A percentile compares a stretch with the other conserved stretches of the same genome.
phyloP scores from a whole-genome alignment of 2,113 vertebrate genomes.

The Psammodynastes pulverulentus region DNA sequence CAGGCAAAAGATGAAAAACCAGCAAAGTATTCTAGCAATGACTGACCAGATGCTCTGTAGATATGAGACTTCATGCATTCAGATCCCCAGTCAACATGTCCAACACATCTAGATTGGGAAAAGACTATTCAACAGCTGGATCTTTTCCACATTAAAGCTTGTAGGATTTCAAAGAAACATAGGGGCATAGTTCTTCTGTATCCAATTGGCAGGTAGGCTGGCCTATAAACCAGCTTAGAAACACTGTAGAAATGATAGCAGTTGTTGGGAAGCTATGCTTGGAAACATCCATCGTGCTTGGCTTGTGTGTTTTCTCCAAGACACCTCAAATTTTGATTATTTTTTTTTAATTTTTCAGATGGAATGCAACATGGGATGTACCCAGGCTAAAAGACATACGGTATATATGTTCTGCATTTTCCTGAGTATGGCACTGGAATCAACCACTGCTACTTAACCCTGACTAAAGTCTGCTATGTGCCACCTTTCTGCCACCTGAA shows the following conservation, averaged over 20 bases:
- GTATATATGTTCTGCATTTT: neutral
- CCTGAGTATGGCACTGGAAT: neutral
- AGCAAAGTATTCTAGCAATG: neutral
- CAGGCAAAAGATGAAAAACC: neutral
- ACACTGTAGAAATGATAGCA: neutral
- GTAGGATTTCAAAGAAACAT: neutral
- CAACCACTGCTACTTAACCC: neutral
- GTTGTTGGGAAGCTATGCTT: neutral
- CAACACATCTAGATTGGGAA: neutral
- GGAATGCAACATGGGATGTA: constrained; percentile 2
- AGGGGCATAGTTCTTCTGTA: neutral
- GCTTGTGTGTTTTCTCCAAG: neutral
- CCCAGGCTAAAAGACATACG: neutral
- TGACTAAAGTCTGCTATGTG: neutral
- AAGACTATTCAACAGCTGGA: neutral
- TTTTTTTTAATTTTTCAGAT: neutral
- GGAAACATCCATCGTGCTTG: neutral
- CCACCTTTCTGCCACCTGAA: neutral
- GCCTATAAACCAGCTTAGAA: neutral
- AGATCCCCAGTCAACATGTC: neutral
- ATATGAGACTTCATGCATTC: neutral
- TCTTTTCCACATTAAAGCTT: neutral
- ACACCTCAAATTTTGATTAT: neutral
- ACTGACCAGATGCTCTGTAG: neutral
- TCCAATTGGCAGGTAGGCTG: neutral